A percentile compares a stretch with the other conserved stretches of the same genome.
Conservation (phyloP, 2,113 vertebrate genomes). For the Connochaetes taurinus region DNA sequence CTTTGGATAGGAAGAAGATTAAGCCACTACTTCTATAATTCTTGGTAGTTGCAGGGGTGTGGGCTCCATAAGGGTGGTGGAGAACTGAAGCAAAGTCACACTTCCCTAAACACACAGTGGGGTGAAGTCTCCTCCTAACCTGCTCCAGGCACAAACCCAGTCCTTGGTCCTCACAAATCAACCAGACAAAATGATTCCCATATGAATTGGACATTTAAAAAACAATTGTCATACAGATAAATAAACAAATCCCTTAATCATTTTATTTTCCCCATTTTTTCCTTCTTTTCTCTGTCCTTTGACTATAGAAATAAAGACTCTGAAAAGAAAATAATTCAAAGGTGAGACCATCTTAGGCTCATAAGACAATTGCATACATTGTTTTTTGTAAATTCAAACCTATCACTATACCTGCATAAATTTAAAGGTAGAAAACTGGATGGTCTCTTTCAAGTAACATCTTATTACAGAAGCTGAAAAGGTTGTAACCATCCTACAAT, state of each 20-base stretch:
- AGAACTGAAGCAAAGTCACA: conserved; percentile 60
- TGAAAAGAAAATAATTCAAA: conserved; percentile 21
- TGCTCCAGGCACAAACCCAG: background rate
- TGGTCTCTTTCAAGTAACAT: background rate
- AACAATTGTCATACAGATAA: background rate
- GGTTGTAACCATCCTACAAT: background rate
- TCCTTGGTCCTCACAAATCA: background rate
- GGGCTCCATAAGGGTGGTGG: conserved; percentile 46
- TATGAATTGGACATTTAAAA: background rate
- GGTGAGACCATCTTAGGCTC: background rate
- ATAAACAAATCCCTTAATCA: background rate
- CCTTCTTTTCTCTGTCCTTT: conserved; percentile 5
- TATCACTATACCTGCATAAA: background rate
- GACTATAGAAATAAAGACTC: background rate
- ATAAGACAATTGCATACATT: background rate
- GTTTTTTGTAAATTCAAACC: background rate
- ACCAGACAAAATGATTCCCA: background rate
- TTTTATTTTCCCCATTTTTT: background rate
- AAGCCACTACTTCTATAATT: conserved; percentile 72
- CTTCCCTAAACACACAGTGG: conserved; percentile 63
- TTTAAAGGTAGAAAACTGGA: background rate
- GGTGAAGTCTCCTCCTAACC: conserved; percentile 1
- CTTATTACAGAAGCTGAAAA: background rate
- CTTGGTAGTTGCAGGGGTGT: conserved; percentile 70
- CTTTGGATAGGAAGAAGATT: conserved; percentile 56